Base-by-base conservation (phyloP, 2,888 invertebrate species). In the Drosophila multiciliata region DNA sequence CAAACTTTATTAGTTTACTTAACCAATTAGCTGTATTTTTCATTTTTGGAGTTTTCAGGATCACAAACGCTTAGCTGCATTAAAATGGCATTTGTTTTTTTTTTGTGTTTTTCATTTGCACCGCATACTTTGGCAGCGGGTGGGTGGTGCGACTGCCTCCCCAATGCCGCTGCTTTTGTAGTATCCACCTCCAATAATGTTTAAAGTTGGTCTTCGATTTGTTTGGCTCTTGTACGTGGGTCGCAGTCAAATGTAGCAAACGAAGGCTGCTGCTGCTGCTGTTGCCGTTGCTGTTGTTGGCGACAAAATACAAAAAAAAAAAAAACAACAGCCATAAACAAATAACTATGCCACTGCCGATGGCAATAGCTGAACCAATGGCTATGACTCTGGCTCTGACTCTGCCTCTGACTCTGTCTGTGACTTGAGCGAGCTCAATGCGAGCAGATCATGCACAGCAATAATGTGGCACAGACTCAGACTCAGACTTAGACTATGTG, bases 181-280 rank as follows among this genome's bases (percentile, higher is more conserved):
- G n/a, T 50, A 48, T 32, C 66, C 67, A 58, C 62, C 65, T 54
- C 61, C 73, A 66, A 69, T 75, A 53, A 72, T 86, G 85, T 87
- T 87, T 63, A 73, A 71, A 78, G 87, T 83, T 73, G 86, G 89
- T 88, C 78, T 90, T 77, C 90, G 90, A 90, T 90, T 88, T 90
- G 90, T 88, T 78, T 72, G 68, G 72, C 63, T 71, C 64, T 58
- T 54, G 82, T 89, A 87, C 89, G 83, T 84, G 90, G 83, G 90
- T 75, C 70, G 90, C 53, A 70, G 65, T 69, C 76, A 58, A 70
- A 70, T 66, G 77, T 70, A 66, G 72, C 79, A 59, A 78, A 80
- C 79, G 66, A 78, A 76, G 66, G 70, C 60, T 64, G 72, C 67
- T 58, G 63, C 57, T 63, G 77, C 48, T 68, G 58, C 15, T 40